Evolutionary conservation across 2,888 invertebrate genomes (phyloP), one percentile per base, ranked within the genome.

Genomic region (Electrophaes corylata): DNA sequence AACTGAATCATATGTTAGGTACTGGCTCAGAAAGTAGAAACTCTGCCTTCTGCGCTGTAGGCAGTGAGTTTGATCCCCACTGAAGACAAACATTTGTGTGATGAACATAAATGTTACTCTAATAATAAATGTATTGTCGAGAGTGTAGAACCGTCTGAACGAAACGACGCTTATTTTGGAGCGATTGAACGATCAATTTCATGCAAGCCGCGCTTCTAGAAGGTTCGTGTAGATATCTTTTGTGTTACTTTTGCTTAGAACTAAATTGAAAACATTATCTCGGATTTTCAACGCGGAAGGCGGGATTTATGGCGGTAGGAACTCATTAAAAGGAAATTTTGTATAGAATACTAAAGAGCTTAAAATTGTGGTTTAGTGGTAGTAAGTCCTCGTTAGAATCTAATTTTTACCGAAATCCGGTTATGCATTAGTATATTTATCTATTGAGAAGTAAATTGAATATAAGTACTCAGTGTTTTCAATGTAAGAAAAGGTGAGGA

Each of bases 161-260:
- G 43, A 20, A 12, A 16, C 6, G 37, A 20, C 14, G 26, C 23
- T 52, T 44, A 35, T 41, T 52, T 35, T 18, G 44, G 12, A 52
- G 18, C 26, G 35, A 35, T 51, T 26, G 43, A 43, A 23, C 35
- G 44, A 44, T 37, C 52, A 44, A 52, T 44, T 45, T 44, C 23
- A 52, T 44, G 52, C 52, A 43, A 52, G 44, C 18, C 20, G n/a
- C 37, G 18, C 26, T 37, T 26, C 18, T 37, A 19, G 18, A 19
- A 11, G 35, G 14, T 35, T 35, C 41, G 5, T 10, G 47, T 47
- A 39, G 18, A 31, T 11, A 48, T 26, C 39, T 37, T 26, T 48
- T 48, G 20, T 41, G 8, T n/a, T 12, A n/a, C 26, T 18, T 48
- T 40, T 18, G 39, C 26, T 23, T 14, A 35, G n/a, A 48, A 18